Evolutionary conservation across 2,797 vertebrate genomes (phyloP).

Genomic region (Apodemus agrarius): DNA sequence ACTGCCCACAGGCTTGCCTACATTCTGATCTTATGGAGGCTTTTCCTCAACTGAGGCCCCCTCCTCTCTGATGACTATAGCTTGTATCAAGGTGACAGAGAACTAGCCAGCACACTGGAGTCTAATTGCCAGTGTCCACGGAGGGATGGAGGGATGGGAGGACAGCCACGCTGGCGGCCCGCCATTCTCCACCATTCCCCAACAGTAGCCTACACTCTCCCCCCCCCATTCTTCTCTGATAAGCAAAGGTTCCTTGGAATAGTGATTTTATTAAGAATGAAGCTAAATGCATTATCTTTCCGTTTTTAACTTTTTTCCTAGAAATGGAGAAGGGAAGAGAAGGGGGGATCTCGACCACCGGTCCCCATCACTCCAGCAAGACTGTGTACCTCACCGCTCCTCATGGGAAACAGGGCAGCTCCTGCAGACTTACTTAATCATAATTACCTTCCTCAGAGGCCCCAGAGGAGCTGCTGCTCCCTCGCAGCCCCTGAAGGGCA

Average conservation of each 20-base stretch:
- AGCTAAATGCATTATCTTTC: neutral
- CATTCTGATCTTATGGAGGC: too few relatives aligned
- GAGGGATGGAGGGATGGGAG: neutral
- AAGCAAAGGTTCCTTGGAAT: neutral
- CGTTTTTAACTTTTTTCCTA: neutral
- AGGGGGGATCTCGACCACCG: fast-evolving
- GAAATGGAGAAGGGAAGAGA: neutral
- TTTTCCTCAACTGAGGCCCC: neutral
- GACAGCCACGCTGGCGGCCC: neutral
- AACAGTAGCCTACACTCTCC: too few relatives aligned
- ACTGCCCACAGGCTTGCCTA: neutral
- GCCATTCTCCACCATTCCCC: too few relatives aligned
- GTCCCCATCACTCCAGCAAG: conserved; percentile 26
- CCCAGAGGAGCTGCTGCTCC: conserved; percentile 7
- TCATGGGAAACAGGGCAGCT: conserved; percentile 22
- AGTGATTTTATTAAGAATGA: neutral
- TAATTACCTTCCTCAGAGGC: conserved; percentile 2
- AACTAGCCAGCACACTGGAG: neutral
- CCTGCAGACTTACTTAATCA: conserved; percentile 43
- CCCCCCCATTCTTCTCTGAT: neutral
- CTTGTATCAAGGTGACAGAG: neutral
- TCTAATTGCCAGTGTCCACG: too few relatives aligned
- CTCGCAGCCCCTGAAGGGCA: neutral
- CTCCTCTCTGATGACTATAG: neutral
- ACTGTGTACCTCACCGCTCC: neutral